A percentile compares a stretch with the other conserved stretches of the same genome.
These are phyloP conservation scores for Pangasius krempfi DNA, from an alignment of 2,797 vertebrate genomes.

Conservation along the genomic window DNA sequence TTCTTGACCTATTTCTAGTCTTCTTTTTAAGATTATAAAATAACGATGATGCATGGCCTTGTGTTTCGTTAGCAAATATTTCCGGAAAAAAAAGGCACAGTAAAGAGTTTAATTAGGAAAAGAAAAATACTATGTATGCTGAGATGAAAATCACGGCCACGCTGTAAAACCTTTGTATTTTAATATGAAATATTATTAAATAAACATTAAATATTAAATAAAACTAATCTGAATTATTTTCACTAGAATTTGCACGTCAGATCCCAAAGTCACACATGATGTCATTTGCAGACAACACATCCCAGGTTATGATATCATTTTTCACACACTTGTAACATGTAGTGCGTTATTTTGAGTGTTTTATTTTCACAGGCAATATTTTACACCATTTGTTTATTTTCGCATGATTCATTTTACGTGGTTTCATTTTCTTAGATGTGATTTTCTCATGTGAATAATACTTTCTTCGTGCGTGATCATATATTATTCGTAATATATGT, in stretches of 20 bases:
- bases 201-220: not conserved
- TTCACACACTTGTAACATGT: not conserved
- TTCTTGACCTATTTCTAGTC: not conserved
- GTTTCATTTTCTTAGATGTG: not conserved
- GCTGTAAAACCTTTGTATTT: not conserved
- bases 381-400: not conserved
- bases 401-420: not conserved
- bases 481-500: not conserved
- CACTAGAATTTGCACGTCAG: not conserved
- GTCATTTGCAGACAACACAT: not conserved
- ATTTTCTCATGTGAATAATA: not conserved
- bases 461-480: not conserved
- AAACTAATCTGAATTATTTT: not conserved
- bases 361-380: too few species aligned
- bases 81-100: not conserved
- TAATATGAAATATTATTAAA: too few species aligned
- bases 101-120: not conserved
- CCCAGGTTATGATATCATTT: not conserved
- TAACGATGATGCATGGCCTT: not conserved
- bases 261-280: not conserved
- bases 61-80: not conserved
- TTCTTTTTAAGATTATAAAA: not conserved
- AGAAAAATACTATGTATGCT: not conserved
- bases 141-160: not conserved
- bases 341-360: not conserved